phyloP scores from a whole-genome alignment of 2,113 vertebrate species.

The Lynx canadensis region DNA sequence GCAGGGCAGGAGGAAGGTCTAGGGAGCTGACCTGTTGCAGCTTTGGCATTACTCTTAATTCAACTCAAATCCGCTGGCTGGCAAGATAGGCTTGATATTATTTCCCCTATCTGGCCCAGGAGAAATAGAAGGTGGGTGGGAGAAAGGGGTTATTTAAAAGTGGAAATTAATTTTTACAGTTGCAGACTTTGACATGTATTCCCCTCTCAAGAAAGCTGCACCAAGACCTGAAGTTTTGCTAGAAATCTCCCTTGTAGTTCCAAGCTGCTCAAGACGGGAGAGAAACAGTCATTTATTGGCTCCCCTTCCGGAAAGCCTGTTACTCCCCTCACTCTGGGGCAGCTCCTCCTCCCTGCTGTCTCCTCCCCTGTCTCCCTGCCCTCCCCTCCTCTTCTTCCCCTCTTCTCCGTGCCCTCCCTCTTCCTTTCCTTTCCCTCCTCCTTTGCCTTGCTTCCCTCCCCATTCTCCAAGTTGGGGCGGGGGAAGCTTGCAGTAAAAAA shows the following conservation, averaged over 20 bases:
- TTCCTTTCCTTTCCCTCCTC: neutral
- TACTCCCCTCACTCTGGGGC: neutral
- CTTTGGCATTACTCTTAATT: neutral
- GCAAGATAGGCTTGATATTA: neutral
- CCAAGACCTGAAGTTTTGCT: neutral
- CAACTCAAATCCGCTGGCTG: neutral
- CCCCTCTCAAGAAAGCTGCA: neutral
- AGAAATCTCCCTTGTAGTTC: neutral
- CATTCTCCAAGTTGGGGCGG: neutral
- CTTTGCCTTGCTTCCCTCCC: neutral
- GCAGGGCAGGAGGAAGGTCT: neutral
- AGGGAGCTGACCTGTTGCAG: too few relatives aligned
- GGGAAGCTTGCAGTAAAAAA: neutral
- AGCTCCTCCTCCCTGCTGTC: neutral
- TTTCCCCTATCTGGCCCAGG: neutral
- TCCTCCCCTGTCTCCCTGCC: neutral
- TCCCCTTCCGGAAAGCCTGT: neutral
- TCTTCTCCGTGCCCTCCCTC: neutral
- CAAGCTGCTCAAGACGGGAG: neutral
- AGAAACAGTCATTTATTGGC: neutral
- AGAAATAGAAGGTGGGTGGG: neutral
- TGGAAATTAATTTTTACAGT: neutral
- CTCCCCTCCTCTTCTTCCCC: neutral
- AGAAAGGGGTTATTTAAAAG: neutral
- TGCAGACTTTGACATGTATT: neutral